Conservation (phyloP, 2,113 vertebrate species). For the Pseudonaja textilis region DNA sequence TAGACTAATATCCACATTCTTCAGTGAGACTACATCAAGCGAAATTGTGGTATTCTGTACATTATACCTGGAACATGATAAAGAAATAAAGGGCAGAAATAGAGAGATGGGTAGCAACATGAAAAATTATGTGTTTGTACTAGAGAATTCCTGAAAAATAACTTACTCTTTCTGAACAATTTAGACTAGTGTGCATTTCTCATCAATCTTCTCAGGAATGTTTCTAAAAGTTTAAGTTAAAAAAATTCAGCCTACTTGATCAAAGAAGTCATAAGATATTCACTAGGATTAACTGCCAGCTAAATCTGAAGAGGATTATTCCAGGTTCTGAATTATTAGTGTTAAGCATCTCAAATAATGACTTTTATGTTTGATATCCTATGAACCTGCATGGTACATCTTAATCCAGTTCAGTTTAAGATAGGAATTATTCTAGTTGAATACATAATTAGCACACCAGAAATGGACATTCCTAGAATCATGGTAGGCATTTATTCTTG, state of each 20-base stretch:
- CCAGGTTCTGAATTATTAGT: background rate
- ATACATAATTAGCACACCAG: background rate
- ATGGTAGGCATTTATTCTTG: background rate
- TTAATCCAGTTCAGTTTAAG: background rate
- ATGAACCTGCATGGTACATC: background rate
- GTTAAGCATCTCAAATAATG: background rate
- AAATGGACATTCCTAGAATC: background rate
- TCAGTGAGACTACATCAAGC: background rate
- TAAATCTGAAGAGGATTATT: background rate
- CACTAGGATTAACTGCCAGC: background rate
- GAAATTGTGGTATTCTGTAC: background rate
- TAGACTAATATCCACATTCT: background rate
- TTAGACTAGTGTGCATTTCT: background rate
- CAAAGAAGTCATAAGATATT: background rate
- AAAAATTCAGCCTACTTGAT: background rate
- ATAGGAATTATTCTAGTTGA: background rate
- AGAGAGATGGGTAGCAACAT: background rate
- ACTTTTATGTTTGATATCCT: background rate
- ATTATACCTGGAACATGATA: background rate
- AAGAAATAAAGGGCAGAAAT: background rate
- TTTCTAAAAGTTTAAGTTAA: background rate
- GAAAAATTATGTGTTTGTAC: background rate
- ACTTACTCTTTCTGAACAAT: background rate
- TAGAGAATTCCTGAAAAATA: background rate
- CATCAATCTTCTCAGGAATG: background rate